phyloP scores from a whole-genome alignment of 2,888 invertebrate genomes.

The Cerastis leucographa region DNA sequence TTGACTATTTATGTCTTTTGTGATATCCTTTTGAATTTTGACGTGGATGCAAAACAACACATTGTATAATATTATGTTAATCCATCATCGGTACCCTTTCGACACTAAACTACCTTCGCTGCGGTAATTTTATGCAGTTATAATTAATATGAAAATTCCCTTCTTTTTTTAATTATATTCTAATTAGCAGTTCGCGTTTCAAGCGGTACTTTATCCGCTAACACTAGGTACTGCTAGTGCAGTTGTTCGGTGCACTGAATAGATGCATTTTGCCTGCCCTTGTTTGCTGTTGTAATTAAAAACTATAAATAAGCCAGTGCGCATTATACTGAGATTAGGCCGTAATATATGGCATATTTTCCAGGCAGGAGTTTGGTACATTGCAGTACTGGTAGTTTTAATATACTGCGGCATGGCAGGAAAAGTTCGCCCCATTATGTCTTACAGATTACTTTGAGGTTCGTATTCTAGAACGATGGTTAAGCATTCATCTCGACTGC shows the following conservation, averaged over 20 bases:
- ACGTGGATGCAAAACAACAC: too few species aligned
- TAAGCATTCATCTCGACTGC: background rate
- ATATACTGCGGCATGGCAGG: background rate
- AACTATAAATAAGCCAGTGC: constrained; percentile 54
- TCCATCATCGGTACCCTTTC: background rate
- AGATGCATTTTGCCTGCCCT: constrained; percentile 43
- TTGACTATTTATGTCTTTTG: too few species aligned
- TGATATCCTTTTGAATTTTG: too few species aligned
- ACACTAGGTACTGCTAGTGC: background rate
- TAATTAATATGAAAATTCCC: constrained; percentile 35
- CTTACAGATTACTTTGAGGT: background rate
- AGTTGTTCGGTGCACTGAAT: constrained; percentile 26
- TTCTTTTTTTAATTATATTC: constrained; percentile 49
- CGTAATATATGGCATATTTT: constrained; percentile 37
- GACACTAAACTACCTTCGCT: background rate
- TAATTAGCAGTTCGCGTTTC: constrained; percentile 58
- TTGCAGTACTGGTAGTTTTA: constrained; percentile 27
- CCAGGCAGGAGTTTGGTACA: background rate
- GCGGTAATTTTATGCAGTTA: constrained; percentile 26
- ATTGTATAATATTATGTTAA: too few species aligned
- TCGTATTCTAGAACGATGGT: background rate
- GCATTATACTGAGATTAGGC: constrained; percentile 47
- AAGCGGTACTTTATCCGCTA: constrained; percentile 31
- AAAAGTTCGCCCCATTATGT: background rate
- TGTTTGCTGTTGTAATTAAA: constrained; percentile 55